These are phyloP conservation scores for Bombyx mandarina DNA, from an alignment of 1,140 invertebrate species.

Conservation along the genomic window DNA sequence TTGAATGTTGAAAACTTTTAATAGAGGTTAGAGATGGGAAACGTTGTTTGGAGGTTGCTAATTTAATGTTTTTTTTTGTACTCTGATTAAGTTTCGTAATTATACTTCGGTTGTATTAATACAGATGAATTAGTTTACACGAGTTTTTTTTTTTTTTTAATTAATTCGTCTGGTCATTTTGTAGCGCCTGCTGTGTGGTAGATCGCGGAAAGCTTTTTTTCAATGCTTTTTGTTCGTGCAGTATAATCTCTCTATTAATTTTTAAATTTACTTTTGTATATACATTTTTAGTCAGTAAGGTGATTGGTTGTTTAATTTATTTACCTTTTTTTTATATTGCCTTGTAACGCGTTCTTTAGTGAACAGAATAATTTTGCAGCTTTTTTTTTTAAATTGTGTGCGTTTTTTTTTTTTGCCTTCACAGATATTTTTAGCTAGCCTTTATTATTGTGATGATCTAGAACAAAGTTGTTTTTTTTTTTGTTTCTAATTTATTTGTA, in stretches of 20 bases:
- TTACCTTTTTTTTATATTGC: constrained; percentile 19
- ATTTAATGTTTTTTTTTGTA: constrained; percentile 42
- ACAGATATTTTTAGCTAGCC: constrained; percentile 12
- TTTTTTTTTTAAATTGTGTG: not conserved
- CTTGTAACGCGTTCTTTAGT: too few species aligned
- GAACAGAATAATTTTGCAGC: too few species aligned
- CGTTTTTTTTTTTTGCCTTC: constrained; percentile 6
- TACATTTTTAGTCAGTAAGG: constrained; percentile 32
- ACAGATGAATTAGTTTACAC: constrained; percentile 10
- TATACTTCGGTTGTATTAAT: constrained; percentile 38
- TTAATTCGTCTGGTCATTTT: not conserved
- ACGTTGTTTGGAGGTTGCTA: constrained; percentile 63
- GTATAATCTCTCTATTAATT: constrained; percentile 57
- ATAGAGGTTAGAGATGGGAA: constrained; percentile 54
- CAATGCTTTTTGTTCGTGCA: too few species aligned
- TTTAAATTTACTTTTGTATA: constrained; percentile 48
- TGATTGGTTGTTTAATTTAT: constrained; percentile 45
- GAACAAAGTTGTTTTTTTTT: constrained; percentile 60
- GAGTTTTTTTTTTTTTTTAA: not conserved
- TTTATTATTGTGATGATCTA: constrained; percentile 47
- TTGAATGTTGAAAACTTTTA: constrained; percentile 67
- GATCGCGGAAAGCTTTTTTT: too few species aligned
- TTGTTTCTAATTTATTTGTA: constrained; percentile 71
- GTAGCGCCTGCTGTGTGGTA: too few species aligned
- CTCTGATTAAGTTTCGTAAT: constrained; percentile 24